Evolutionary conservation across 1,140 invertebrate species (phyloP).

Genomic region (Lamellibrachia luymesi): DNA sequence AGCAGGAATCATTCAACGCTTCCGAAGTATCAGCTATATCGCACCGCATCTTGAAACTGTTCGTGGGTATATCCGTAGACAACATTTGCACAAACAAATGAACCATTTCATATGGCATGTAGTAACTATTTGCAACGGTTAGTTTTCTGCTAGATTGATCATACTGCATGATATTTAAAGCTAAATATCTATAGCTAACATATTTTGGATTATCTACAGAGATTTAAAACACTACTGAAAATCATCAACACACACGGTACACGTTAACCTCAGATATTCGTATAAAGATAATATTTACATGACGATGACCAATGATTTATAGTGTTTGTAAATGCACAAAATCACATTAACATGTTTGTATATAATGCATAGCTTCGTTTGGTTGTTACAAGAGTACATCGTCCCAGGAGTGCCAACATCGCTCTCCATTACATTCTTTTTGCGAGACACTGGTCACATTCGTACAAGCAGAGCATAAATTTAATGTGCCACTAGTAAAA

Average conservation of each 20-base stretch:
- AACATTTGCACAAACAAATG: neutral
- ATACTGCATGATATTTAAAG: neutral
- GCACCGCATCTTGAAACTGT: neutral
- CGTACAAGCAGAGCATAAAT: neutral
- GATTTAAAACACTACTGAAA: neutral
- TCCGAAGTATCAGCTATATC: too few species aligned
- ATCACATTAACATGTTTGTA: neutral
- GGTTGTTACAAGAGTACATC: neutral
- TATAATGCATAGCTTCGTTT: constrained; percentile 1
- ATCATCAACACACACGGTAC: neutral
- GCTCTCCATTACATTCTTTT: neutral
- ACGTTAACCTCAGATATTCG: neutral
- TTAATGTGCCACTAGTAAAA: neutral
- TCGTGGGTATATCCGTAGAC: neutral
- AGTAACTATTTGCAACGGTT: too few species aligned
- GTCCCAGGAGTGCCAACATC: neutral
- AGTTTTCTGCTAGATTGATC: neutral
- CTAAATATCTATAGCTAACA: neutral
- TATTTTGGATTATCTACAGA: neutral
- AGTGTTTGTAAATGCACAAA: neutral
- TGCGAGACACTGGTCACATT: neutral
- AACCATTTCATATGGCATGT: neutral
- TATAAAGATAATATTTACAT: constrained; percentile 2
- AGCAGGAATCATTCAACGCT: neutral
- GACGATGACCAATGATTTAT: neutral